Conservation (phyloP, 2,888 invertebrate genomes). For the Vandiemenella viatica region DNA sequence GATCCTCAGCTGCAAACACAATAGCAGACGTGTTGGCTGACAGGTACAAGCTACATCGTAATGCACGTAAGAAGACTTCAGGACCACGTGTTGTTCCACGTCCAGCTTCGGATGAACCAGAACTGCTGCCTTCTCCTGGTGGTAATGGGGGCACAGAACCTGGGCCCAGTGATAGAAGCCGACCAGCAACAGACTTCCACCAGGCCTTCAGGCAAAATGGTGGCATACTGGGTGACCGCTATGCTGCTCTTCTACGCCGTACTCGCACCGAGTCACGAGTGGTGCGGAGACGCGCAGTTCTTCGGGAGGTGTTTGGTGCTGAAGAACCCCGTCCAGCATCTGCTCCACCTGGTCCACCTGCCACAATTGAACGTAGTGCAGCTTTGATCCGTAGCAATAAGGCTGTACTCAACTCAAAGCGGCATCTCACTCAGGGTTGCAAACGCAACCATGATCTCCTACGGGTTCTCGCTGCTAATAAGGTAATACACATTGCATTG, state of each 20-base stretch:
- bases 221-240: constrained; percentile 41
- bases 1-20: constrained; percentile 47
- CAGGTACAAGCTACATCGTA: constrained; percentile 42
- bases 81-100: constrained; percentile 1
- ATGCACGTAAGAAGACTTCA: constrained; percentile 27
- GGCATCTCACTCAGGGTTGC: constrained; percentile 23
- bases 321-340: constrained; percentile 67
- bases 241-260: constrained; percentile 54
- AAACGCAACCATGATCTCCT: constrained; percentile 19
- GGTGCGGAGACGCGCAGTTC: constrained; percentile 57
- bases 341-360: constrained; percentile 51
- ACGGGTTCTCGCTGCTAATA: constrained; percentile 21
- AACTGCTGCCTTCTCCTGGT: constrained; percentile 46
- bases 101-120: constrained; percentile 30
- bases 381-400: constrained; percentile 28
- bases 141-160: too few relatives aligned
- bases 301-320: constrained; percentile 62
- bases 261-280: constrained; percentile 61
- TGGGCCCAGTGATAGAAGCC: too few relatives aligned
- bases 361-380: constrained; percentile 27
- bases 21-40: constrained; percentile 51
- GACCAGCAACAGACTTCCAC: constrained; percentile 50
- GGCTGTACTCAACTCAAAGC: constrained; percentile 26
- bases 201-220: constrained; percentile 47
- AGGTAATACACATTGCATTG: too few relatives aligned